Percentiles rank a stretch among this genome's conserved stretches.
These are phyloP conservation scores for Clamator glandarius DNA, from an alignment of 2,797 vertebrate genomes.

Conservation along the genomic window DNA sequence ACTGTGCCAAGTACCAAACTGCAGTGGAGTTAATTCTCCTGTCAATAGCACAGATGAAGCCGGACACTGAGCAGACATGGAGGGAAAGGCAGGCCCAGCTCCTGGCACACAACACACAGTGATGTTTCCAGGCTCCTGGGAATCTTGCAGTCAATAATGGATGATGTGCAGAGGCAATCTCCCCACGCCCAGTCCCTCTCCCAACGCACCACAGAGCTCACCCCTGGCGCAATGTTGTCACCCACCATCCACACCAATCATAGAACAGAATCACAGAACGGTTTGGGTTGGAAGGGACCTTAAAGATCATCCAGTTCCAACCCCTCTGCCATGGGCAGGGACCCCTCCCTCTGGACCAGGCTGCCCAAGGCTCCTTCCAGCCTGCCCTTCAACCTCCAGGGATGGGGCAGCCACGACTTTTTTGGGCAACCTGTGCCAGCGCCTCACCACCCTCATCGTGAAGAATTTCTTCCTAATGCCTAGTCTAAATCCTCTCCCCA, in stretches of 20 bases:
- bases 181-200: background rate
- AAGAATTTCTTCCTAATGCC: too few relatives aligned
- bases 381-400: too few relatives aligned
- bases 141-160: background rate
- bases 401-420: too few relatives aligned
- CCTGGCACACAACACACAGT: background rate
- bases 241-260: background rate
- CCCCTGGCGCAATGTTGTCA: fast-evolving
- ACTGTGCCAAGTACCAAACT: background rate
- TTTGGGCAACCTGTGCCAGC: too few relatives aligned
- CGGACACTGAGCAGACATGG: background rate
- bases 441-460: too few relatives aligned
- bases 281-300: too few relatives aligned
- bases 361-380: too few relatives aligned
- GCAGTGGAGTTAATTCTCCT: background rate
- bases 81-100: slow-evolving; percentile 16
- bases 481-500: too few relatives aligned
- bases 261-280: too few relatives aligned
- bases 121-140: background rate
- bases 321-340: too few relatives aligned
- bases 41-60: background rate
- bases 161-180: background rate
- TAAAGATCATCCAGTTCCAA: too few relatives aligned
- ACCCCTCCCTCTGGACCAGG: too few relatives aligned
- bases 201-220: background rate